Evolutionary conservation across 2,113 vertebrate genomes (phyloP).

Genomic region (Cavia aperea): DNA sequence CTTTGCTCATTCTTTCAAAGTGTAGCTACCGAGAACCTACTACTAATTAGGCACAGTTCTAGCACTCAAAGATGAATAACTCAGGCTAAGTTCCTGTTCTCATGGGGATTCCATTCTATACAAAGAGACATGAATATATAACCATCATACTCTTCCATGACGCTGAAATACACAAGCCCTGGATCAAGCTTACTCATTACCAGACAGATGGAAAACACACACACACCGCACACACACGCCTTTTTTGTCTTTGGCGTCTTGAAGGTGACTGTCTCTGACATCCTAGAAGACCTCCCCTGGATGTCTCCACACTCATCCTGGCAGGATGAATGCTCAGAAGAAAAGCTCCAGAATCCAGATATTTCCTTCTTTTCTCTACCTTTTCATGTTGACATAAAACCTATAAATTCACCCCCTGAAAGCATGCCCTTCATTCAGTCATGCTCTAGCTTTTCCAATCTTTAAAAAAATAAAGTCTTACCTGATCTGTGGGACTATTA

Average conservation of each 20-base stretch:
- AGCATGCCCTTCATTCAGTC: background rate
- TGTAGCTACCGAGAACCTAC: background rate
- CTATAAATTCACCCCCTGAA: background rate
- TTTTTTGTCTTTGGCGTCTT: background rate
- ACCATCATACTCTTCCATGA: background rate
- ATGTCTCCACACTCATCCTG: background rate
- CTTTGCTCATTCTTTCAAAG: background rate
- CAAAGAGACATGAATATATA: background rate
- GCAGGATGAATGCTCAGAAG: background rate
- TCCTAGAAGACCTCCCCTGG: background rate
- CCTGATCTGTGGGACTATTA: background rate
- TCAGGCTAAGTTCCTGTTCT: background rate
- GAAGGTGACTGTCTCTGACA: background rate
- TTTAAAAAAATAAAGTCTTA: background rate
- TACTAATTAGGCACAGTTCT: background rate
- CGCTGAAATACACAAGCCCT: background rate
- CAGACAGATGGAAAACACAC: background rate
- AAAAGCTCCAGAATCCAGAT: background rate
- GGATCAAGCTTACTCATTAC: too few species aligned
- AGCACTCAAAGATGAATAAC: background rate
- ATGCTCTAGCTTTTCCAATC: background rate
- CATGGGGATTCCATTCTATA: background rate
- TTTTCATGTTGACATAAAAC: background rate
- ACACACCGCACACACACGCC: background rate
- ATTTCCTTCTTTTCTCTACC: background rate